Conservation (phyloP, 2,888 invertebrate species). For the Tipula unca region DNA sequence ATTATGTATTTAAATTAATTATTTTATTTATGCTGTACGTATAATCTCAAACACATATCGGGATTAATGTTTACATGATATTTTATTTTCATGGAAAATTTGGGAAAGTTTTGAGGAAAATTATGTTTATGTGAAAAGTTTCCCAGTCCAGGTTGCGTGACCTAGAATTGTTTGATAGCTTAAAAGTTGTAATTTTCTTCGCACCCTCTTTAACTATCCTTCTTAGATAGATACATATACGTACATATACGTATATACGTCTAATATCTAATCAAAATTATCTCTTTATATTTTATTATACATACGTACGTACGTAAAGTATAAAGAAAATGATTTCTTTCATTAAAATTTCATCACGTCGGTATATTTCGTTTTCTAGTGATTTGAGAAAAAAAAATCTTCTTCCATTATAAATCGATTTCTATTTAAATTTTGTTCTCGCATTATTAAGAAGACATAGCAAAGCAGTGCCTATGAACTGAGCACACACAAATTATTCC, state of each 20-base stretch:
- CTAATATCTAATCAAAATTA: neutral
- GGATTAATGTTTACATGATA: neutral
- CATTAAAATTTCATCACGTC: neutral
- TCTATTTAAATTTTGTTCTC: neutral
- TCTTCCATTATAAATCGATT: neutral
- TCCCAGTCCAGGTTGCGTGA: neutral
- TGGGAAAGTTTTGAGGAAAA: neutral
- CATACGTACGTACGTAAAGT: neutral
- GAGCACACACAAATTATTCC: neutral
- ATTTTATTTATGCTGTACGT: neutral
- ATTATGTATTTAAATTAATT: neutral
- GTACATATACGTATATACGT: neutral
- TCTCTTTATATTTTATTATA: neutral
- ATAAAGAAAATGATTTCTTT: neutral
- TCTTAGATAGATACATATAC: neutral
- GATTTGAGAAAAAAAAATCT: neutral
- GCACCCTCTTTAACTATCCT: neutral
- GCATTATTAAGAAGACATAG: neutral
- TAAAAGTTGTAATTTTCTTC: neutral
- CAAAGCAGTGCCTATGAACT: neutral
- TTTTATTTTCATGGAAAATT: neutral
- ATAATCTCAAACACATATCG: neutral
- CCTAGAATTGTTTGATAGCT: neutral
- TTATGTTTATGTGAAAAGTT: neutral
- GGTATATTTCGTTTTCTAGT: neutral